Evolutionary conservation across 2,888 invertebrate genomes (phyloP), one percentile per base, ranked within the genome.

Genomic region (Napeogenes sylphis): DNA sequence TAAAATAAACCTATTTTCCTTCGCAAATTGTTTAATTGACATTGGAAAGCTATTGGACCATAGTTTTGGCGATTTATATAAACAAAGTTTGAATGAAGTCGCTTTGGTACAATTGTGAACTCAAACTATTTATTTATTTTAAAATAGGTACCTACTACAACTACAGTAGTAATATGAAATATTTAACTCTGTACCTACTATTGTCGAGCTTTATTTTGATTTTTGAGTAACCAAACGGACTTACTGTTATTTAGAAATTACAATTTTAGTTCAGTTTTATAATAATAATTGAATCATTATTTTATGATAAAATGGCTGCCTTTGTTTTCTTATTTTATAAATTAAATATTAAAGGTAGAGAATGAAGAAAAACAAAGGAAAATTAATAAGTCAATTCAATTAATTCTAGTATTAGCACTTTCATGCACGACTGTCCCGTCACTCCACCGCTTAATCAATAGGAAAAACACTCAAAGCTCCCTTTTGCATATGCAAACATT

Each of bases 401-500:
- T 42, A 35, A 57, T 51, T 59, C 30, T 55, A 58, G 33, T 42
- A 33, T 46, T 61, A 61, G 33, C 63, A 65, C 68, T 71, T 77
- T 64, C 76, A 70, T 70, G 21, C 68, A 57, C 65, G 71, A 68
- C 77, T 74, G 73, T 82, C 68, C 80, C 68, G 65, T 74, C 78
- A 78, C 77, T 77, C 72, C 66, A 70, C 72, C 77, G 77, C 79
- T 85, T 87, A 87, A 87, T 88, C 88, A 87, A 83, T 83, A 83
- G 80, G 80, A 85, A 87, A 86, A 88, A 86, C 88, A 86, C 83
- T 83, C 78, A 71, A 51, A 51, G 78, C 72, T 74, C 86, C 85
- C 82, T 83, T 84, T 84, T 84, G 85, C 86, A 85, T 87, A 87
- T 78, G 86, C 85, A 87, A 87, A 88, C 81, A 84, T 72, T 76